Evolutionary conservation across 2,797 vertebrate species (phyloP).

Genomic region (Coreius guichenoti): DNA sequence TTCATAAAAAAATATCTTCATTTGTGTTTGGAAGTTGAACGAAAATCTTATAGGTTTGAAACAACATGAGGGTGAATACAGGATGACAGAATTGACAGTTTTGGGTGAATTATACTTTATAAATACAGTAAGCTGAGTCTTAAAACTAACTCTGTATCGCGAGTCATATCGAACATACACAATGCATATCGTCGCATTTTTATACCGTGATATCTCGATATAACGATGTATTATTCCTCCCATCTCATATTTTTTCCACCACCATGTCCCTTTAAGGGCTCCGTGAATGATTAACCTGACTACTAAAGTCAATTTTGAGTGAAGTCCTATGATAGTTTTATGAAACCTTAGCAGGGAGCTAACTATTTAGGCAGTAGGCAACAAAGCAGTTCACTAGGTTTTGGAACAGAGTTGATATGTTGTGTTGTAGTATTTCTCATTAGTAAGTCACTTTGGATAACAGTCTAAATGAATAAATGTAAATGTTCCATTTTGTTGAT

Average conservation of each 20-base stretch:
- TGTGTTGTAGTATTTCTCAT: conserved; percentile 12
- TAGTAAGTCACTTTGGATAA: conserved; percentile 16
- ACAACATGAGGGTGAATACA: no score
- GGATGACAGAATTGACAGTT: no score
- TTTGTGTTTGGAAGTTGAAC: no score
- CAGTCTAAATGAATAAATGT: conserved; percentile 37
- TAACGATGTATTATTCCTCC: neutral
- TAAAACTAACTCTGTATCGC: no score
- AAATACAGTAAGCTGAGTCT: no score
- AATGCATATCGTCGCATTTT: no score
- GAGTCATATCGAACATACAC: no score
- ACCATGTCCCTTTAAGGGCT: neutral
- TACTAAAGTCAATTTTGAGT: neutral
- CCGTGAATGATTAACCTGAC: neutral
- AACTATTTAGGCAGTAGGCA: neutral
- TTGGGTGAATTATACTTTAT: no score
- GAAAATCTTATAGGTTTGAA: no score
- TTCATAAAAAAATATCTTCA: no score
- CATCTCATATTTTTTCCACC: neutral
- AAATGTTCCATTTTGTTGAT: conserved; percentile 24
- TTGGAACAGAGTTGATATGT: conserved; percentile 2
- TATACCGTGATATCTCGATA: no score
- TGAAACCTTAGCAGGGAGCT: neutral
- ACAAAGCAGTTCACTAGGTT: neutral
- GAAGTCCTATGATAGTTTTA: neutral